Evolutionary conservation across 2,888 invertebrate species (phyloP).

Genomic region (Anaspis maculata): DNA sequence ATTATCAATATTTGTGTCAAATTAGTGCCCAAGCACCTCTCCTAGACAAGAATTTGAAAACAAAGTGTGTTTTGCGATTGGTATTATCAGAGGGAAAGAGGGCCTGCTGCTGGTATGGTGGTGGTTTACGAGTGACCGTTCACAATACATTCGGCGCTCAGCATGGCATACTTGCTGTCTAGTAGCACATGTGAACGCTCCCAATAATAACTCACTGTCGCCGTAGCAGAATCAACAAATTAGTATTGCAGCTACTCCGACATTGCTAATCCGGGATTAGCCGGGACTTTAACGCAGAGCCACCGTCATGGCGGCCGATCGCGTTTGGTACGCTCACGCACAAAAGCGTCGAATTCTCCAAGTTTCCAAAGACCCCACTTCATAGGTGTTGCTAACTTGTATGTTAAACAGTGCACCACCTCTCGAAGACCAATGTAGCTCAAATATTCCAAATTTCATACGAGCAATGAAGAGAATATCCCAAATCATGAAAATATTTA

Average conservation of each 20-base stretch:
- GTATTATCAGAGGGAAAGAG: too few species aligned
- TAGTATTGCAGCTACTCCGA: slow-evolving; percentile 44
- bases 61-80: too few species aligned
- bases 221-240: slow-evolving; percentile 44
- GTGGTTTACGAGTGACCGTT: slow-evolving; percentile 11
- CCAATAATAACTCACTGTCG: slow-evolving; percentile 43
- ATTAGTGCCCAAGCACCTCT: too few species aligned
- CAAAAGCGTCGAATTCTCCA: slow-evolving; percentile 6
- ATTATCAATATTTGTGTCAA: too few species aligned
- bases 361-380: too few species aligned
- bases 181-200: slow-evolving; percentile 27
- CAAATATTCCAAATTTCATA: too few species aligned
- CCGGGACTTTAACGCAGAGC: slow-evolving; percentile 38
- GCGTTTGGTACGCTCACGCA: slow-evolving; percentile 15
- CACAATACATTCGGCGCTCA: slow-evolving; percentile 15
- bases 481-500: too few species aligned
- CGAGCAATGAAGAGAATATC: too few species aligned
- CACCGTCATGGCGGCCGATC: slow-evolving; percentile 34
- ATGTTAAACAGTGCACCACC: too few species aligned
- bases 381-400: too few species aligned
- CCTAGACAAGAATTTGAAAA: too few species aligned
- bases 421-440: too few species aligned
- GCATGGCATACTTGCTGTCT: slow-evolving; percentile 13
- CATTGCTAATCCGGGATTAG: slow-evolving; percentile 43
- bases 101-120: background rate